Evolutionary conservation across 2,797 vertebrate species (phyloP), one percentile per base, ranked within the genome.

Genomic region (Lutjanus argentimaculatus): DNA sequence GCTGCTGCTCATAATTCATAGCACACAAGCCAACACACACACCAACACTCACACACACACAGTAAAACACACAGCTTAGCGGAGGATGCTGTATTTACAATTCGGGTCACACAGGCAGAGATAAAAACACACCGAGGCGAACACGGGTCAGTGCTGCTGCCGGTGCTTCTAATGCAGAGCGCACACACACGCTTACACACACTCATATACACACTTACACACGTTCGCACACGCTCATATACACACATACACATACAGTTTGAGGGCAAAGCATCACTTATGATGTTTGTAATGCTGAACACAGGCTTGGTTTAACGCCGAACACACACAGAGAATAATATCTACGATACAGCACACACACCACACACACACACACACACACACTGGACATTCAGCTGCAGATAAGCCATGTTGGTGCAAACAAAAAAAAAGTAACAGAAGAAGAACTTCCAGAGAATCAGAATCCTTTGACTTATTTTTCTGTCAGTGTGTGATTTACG

Each of bases 101-200:
- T 94, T 89, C 92, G 82, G 88, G 92, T 90, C 92, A 93, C 89
- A 93, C 77, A 87, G 58, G 64, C 84, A 73, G 89, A 91, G 92
- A 93, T 92, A 92, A 91, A 92, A 92, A 89, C 90, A 88, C 88
- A 90, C 75, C 3, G 79, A 87, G 87, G 89, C 80, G 81, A 91
- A 91, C 91, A 91, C 46, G 85, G 92, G 89, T 93, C 93, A 93
- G 80, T 43, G 85, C 55, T 71, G 84, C 79, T 80, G 80, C 82
- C 6, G 58, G 53, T 86, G 88, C 82, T 89, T 84, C 72, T 84
- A 75, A 91, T 89, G 83, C 88, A 85, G 76, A 86, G 61, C 84
- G 80, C 82, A 88, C 75, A 61, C 65, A 62, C 75, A 36, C 56
- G 21, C 49, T 1, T 30, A 71, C 77, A 49, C 71, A 78, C 62